Percentiles rank a stretch among this genome's conserved stretches.
Conservation (phyloP, 2,797 vertebrate genomes). For the Carduelis carduelis region DNA sequence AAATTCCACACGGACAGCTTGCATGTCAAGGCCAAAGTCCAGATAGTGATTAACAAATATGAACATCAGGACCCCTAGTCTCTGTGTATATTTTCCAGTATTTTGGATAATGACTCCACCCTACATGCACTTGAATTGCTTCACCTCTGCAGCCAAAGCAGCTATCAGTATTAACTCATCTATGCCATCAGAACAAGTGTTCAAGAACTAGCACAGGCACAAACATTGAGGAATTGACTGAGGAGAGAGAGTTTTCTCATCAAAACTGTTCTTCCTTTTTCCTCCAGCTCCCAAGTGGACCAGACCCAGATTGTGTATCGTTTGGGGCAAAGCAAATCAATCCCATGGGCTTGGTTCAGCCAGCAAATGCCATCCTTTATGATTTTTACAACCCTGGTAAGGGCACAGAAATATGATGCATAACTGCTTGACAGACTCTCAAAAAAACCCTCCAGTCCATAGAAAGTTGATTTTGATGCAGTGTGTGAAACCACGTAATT, state of each 20-base stretch:
- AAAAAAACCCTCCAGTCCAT: neutral
- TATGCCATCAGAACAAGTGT: neutral
- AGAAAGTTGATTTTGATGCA: neutral
- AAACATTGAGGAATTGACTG: neutral
- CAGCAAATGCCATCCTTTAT: conserved; percentile 73
- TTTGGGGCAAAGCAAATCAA: conserved; percentile 73
- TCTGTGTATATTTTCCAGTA: neutral
- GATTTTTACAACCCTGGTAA: conserved; percentile 78
- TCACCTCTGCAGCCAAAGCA: neutral
- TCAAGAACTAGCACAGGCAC: neutral
- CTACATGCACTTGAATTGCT: neutral
- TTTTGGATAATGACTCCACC: neutral
- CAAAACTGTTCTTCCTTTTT: neutral
- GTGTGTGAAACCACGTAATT: rapidly evolving
- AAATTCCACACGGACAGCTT: neutral
- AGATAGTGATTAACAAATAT: neutral
- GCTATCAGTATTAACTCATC: neutral
- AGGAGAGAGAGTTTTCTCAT: neutral
- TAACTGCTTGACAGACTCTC: neutral
- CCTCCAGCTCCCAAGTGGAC: conserved; percentile 17
- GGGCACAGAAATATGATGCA: neutral
- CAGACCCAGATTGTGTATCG: conserved; percentile 43
- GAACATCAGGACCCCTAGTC: neutral
- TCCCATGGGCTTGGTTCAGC: conserved; percentile 75
- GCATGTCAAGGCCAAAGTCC: neutral